Base-by-base conservation (phyloP, 2,797 vertebrate genomes). In the Etheostoma nigrum region DNA sequence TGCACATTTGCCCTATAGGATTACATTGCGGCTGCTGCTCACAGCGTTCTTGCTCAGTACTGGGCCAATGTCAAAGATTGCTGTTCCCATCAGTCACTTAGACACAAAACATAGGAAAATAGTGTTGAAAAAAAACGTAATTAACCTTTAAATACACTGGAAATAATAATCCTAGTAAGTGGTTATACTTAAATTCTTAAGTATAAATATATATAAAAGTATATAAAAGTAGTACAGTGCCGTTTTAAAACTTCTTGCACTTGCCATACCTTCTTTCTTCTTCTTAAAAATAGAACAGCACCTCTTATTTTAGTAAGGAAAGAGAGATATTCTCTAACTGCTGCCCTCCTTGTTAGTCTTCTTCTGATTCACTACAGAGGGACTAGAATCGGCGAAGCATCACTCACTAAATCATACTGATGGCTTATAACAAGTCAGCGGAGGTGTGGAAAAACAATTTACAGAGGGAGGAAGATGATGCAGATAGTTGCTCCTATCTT, bases 401-500 rank as follows among this genome's bases (percentile, higher is more conserved):
- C 85, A 47, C 67, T 90, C 88, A 70, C 74, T 88, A 88, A 90
- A 90, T 90, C 90, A 89, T 54, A 78, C 57, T 85, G 84, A 88
- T 83, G 78, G 58, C 73, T 78, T 82, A 74, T 78, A 87, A 85
- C 65, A 87, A 88, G 88, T 84, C 80, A 84, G 79, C 18, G 5
- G 75, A 89, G 85, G 80, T 77, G 76, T 81, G 78, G 71, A 64
- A 62, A 88, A 90, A 91, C 86, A 75, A 91, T 88, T 91, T 90
- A 83, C 84, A 89, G 80, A 89, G 81, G 78, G 86, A 91, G 87
- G 76, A 81, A 73, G 82, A 89, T 85, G 88, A 88, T 84, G 86
- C 85, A 86, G 88, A 91, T 90, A 86, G 86, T 74, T 82, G 78
- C 61, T 85, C 30, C 53, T 76, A 78, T 86, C 74, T 15, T 36